Percentiles rank a stretch among this genome's conserved stretches.
phyloP scores from a whole-genome alignment of 2,113 vertebrate genomes.

The Tiliqua scincoides region DNA sequence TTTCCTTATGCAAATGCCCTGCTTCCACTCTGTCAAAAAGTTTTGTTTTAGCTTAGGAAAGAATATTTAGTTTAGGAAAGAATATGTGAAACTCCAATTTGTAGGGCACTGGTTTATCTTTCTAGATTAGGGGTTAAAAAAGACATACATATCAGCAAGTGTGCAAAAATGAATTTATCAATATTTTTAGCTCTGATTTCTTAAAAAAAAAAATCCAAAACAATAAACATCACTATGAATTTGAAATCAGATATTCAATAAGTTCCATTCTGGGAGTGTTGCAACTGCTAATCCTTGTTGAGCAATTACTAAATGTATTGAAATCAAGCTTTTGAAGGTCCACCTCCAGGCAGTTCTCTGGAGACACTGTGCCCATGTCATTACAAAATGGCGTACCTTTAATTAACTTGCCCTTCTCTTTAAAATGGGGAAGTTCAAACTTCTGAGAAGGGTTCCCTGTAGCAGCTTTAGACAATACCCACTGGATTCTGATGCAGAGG shows the following conservation, averaged over 20 bases:
- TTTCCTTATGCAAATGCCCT: slow-evolving; percentile 38
- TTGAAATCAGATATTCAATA: neutral
- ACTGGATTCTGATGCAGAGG: no score
- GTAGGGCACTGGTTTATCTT: neutral
- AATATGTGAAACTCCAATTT: neutral
- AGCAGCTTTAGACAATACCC: neutral
- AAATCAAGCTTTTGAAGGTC: no score
- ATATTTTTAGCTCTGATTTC: neutral
- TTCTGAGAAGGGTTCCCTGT: neutral
- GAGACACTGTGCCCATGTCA: neutral
- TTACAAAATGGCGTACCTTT: neutral
- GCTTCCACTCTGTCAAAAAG: neutral
- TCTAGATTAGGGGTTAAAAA: neutral
- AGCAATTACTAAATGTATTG: neutral
- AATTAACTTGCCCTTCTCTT: neutral
- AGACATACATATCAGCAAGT: neutral
- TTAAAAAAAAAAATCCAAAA: neutral
- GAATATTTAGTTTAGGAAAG: neutral
- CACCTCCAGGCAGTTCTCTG: no score
- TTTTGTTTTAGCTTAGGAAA: neutral
- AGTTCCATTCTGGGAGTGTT: neutral
- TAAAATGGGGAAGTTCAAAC: neutral
- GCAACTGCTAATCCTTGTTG: neutral
- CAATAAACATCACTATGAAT: neutral
- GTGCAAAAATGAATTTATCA: neutral